These are phyloP conservation scores for Rotaria sp. DNA, from an alignment of 2,888 invertebrate species.

Conservation along the genomic window DNA sequence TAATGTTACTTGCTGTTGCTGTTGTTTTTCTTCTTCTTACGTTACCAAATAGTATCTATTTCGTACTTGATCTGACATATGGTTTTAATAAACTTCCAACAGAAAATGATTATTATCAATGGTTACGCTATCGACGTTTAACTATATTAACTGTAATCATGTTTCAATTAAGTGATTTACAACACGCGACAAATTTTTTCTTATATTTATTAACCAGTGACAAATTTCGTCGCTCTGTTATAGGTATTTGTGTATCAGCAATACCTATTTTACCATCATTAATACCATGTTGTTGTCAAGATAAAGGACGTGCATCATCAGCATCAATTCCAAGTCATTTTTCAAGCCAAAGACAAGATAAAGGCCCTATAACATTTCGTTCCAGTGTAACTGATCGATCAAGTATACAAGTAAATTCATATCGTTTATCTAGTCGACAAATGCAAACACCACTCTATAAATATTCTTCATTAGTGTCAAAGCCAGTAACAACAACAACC, in stretches of 20 bases:
- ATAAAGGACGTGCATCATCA: neutral
- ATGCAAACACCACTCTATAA: neutral
- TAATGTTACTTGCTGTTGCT: constrained; percentile 27
- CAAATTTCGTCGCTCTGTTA: neutral
- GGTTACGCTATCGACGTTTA: constrained; percentile 2
- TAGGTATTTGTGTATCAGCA: neutral
- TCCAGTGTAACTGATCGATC: neutral
- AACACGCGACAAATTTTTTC: constrained; percentile 23
- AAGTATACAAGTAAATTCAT: neutral
- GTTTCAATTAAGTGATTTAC: constrained; percentile 30
- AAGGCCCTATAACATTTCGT: neutral
- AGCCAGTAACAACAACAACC: neutral
- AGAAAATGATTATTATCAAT: neutral
- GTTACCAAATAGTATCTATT: constrained; percentile 23
- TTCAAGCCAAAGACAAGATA: neutral
- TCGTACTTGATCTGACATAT: neutral
- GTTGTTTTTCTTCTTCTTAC: constrained; percentile 26
- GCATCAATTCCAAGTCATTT: neutral
- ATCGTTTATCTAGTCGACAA: neutral
- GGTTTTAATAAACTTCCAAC: neutral
- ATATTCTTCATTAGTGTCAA: neutral
- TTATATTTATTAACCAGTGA: constrained; percentile 1
- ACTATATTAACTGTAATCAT: neutral
- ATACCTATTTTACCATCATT: neutral
- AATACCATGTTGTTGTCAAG: neutral